phyloP scores from a whole-genome alignment of 2,113 vertebrate species.

The Potamarius usumacintae region DNA sequence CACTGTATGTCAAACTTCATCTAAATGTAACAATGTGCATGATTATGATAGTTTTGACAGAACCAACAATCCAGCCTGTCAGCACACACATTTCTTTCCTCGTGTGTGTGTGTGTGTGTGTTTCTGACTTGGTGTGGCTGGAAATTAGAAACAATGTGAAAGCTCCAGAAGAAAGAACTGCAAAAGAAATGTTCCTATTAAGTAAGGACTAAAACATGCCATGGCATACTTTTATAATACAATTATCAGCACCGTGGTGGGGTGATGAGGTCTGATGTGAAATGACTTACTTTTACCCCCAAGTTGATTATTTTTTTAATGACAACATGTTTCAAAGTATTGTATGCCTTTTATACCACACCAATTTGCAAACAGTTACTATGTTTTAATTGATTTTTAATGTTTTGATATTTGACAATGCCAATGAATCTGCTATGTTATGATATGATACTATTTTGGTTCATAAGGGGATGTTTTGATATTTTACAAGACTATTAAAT shows the following conservation, averaged over 20 bases:
- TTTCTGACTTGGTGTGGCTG: constrained; percentile 1
- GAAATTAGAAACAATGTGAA: background rate
- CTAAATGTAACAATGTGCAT: constrained; percentile 30
- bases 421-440: background rate
- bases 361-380: background rate
- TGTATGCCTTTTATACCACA: background rate
- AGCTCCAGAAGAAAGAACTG: background rate
- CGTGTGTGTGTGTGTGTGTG: constrained; percentile 12
- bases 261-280: background rate
- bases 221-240: too few relatives aligned
- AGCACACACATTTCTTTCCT: background rate
- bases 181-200: background rate
- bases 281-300: background rate
- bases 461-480: background rate
- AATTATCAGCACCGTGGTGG: background rate
- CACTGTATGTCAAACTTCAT: constrained; percentile 20
- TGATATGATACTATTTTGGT: background rate
- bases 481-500: background rate
- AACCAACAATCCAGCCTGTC: constrained; percentile 37
- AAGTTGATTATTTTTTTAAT: background rate
- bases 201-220: background rate
- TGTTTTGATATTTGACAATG: background rate
- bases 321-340: background rate
- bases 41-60: constrained; percentile 30
- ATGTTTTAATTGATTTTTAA: background rate